phyloP scores from a whole-genome alignment of 2,888 invertebrate species.

The Phorcus lineatus region DNA sequence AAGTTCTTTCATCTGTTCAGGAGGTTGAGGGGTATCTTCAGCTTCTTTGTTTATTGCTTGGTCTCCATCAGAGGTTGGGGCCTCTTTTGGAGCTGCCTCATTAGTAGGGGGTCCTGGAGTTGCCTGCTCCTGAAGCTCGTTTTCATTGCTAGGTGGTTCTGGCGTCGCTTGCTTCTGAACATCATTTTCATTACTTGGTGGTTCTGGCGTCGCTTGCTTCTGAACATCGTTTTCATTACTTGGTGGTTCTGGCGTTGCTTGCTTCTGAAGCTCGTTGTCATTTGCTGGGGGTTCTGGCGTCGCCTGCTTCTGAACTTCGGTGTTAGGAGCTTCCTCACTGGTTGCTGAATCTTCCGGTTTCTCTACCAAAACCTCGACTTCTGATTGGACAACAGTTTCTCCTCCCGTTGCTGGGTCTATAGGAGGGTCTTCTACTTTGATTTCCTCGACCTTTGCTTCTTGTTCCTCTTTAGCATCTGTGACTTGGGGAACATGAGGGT shows the following conservation, averaged over 20 bases:
- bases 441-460: background rate
- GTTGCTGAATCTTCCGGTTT: background rate
- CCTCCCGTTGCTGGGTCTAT: background rate
- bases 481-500: background rate
- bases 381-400: background rate
- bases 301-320: background rate
- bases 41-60: background rate
- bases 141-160: background rate
- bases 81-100: background rate
- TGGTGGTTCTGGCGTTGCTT: background rate
- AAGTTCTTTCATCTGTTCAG: background rate
- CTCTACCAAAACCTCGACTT: background rate
- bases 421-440: background rate
- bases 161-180: background rate
- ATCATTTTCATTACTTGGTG: background rate
- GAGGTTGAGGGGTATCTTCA: background rate
- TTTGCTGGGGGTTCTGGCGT: background rate
- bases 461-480: background rate
- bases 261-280: background rate
- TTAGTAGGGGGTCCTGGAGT: background rate
- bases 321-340: background rate
- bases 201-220: background rate
- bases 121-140: background rate
- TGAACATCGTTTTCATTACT: background rate
- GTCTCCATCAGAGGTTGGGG: background rate